Base-by-base conservation (phyloP, 1,140 invertebrate genomes). In the Teleopsis dalmanni region DNA sequence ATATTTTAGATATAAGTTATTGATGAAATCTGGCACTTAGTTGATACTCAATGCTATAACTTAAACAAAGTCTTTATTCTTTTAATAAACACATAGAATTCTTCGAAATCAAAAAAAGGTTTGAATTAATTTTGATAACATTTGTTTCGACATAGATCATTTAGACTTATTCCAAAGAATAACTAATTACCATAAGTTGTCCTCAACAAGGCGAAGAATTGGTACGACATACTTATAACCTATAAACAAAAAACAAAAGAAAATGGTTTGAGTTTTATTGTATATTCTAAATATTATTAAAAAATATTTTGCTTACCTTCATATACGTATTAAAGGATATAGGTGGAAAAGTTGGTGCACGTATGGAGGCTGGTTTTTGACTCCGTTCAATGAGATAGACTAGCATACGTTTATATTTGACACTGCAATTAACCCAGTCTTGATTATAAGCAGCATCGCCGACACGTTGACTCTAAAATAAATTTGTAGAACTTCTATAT, bases 401-500 rank as follows among this genome's bases (percentile, higher is more conserved):
- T 0, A 67, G 22, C 54, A 67, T 53, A n/a, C 49, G 43, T 22
- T 60, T 57, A 21, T 67, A 67, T 7, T 13, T 31, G 14, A 48
- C 58, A 29, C 48, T 54, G 38, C 59, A 62, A 33, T 62, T 59
- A 45, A 65, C 64, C 64, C 64, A 67, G 8, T 57, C 57, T n/a
- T 67, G 64, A 42, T 66, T 67, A 35, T 65, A 67, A 19, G 62
- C 64, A 0, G 64, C 60, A 54, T 67, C 64, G 2, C 61, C 64
- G 7, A 67, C 60, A 29, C 33, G 45, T 7, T 56, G 10, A 21
- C 64, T 67, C 64, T 67, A 22, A 11, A 48, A 46, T 9, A 22
- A 8, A 42, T n/a, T n/a, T n/a, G n/a, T n/a, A n/a, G n/a, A 7
- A 5, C n/a, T n/a, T n/a, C n/a, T n/a, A n/a, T n/a, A n/a, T n/a